A percentile compares a stretch with the other conserved stretches of the same genome.
Evolutionary conservation across 2,113 vertebrate species (phyloP).

Genomic region (Prochilodus magdalenae): DNA sequence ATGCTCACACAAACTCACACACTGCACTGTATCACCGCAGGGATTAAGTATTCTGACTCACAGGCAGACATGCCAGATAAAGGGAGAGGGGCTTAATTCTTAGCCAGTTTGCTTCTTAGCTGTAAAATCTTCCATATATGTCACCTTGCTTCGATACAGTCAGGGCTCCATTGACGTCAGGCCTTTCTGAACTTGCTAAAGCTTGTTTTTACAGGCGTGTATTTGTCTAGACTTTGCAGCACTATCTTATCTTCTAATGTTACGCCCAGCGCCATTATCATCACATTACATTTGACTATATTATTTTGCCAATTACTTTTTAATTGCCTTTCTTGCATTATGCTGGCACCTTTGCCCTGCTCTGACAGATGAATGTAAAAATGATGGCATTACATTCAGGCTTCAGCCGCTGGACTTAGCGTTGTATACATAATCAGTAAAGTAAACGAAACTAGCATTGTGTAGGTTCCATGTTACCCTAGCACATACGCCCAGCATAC

Average conservation of each 20-base stretch:
- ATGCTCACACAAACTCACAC: neutral
- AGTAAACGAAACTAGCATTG: too few species aligned
- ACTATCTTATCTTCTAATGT: slow-evolving; percentile 47
- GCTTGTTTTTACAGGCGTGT: slow-evolving; percentile 48
- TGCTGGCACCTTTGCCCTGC: too few species aligned
- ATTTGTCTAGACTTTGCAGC: slow-evolving; percentile 38
- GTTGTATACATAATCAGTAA: too few species aligned
- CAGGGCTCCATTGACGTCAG: slow-evolving; percentile 33
- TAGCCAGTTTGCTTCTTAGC: slow-evolving; percentile 35
- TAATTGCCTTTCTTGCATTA: slow-evolving; percentile 28
- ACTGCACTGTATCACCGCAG: slow-evolving; percentile 26
- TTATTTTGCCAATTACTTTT: slow-evolving; percentile 31
- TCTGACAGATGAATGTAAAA: slow-evolving; percentile 16
- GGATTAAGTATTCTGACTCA: slow-evolving; percentile 51
- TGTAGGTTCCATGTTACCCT: too few species aligned
- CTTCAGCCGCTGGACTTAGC: neutral
- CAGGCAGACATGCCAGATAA: slow-evolving; percentile 34
- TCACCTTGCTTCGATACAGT: slow-evolving; percentile 30
- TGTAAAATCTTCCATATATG: slow-evolving; percentile 47
- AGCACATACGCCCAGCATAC: too few species aligned
- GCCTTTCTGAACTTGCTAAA: slow-evolving; percentile 44
- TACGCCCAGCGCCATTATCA: neutral
- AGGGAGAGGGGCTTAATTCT: slow-evolving; percentile 34
- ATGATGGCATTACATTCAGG: slow-evolving; percentile 20
- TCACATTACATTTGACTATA: neutral